A percentile compares a stretch with the other conserved stretches of the same genome.
phyloP scores from a whole-genome alignment of 1,140 invertebrate genomes.

The Camponotus floridanus region DNA sequence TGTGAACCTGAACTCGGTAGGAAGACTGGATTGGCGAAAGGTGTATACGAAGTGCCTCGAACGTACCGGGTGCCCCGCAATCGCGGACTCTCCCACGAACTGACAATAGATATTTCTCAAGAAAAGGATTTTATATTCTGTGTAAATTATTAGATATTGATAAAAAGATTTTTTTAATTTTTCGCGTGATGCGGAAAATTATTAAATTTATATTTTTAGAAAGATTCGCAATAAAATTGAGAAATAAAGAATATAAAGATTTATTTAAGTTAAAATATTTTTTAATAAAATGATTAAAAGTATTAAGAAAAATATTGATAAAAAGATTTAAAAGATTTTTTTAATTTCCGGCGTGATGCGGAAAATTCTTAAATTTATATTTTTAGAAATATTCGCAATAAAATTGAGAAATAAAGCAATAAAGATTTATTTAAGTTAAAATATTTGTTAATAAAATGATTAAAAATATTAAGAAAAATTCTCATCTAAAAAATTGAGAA shows the following conservation, averaged over 20 bases:
- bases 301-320: background rate
- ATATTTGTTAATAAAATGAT: background rate
- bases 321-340: background rate
- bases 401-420: background rate
- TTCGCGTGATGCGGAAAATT: no score
- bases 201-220: background rate
- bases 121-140: background rate
- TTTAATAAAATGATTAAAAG: background rate
- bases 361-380: background rate
- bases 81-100: background rate
- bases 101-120: background rate
- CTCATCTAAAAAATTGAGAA: background rate
- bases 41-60: slow-evolving; percentile 29
- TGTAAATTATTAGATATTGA: background rate
- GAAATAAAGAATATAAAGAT: background rate
- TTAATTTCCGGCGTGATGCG: no score
- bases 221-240: background rate
- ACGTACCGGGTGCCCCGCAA: slow-evolving; percentile 5
- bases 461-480: background rate
- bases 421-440: background rate
- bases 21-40: slow-evolving; percentile 65
- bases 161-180: background rate
- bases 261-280: background rate
- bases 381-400: background rate
- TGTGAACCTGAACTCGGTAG: slow-evolving; percentile 70